Conservation (phyloP, 2,797 vertebrate genomes). For the Epinephelus malabaricus region DNA sequence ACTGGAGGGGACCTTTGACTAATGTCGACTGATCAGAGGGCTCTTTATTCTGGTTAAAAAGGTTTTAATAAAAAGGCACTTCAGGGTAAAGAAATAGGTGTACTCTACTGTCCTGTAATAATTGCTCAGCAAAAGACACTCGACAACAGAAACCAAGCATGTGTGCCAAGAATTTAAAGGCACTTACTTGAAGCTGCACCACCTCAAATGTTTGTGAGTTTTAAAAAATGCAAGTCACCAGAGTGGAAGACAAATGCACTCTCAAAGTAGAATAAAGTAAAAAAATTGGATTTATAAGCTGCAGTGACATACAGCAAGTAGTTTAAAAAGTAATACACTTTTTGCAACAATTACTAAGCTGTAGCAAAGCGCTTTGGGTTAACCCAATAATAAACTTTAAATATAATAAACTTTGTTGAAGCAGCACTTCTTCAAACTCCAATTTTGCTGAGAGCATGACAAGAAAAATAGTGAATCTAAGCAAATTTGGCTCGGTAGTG, state of each 20-base stretch:
- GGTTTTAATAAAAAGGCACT: neutral
- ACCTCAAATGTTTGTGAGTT: neutral
- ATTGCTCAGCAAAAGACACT: neutral
- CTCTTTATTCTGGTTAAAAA: neutral
- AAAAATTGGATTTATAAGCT: conserved; percentile 20
- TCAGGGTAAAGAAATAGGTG: too few species aligned
- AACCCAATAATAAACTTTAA: conserved; percentile 17
- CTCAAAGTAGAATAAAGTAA: neutral
- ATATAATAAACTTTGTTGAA: conserved; percentile 10
- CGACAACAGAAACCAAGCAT: neutral
- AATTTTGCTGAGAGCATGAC: neutral
- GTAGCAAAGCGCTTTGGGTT: neutral
- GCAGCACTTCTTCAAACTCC: neutral
- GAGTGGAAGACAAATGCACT: conserved; percentile 12
- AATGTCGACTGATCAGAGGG: neutral
- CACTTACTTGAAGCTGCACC: neutral
- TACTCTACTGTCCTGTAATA: neutral
- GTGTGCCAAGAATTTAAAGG: neutral
- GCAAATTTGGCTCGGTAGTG: neutral
- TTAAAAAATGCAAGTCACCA: conserved; percentile 9
- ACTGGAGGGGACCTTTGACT: too few species aligned
- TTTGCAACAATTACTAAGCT: conserved; percentile 1
- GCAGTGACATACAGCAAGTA: neutral
- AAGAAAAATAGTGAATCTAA: conserved; percentile 8
- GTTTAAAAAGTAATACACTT: conserved; percentile 22